phyloP scores from a whole-genome alignment of 2,113 vertebrate genomes.

The Himantopus leucocephalus region DNA sequence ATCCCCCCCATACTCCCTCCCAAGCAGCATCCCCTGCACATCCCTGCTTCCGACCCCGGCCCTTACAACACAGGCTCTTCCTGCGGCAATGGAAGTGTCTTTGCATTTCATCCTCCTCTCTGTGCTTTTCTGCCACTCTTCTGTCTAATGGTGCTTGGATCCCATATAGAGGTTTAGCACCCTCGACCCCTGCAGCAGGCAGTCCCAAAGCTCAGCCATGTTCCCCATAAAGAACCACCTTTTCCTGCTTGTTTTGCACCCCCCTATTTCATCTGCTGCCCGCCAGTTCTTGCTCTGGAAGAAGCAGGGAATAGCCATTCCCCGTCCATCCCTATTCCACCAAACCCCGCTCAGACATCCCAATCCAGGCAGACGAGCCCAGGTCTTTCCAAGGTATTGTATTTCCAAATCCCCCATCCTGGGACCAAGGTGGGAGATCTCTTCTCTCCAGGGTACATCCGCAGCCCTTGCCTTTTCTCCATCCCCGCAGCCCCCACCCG shows the following conservation, averaged over 20 bases:
- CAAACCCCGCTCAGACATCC: background rate
- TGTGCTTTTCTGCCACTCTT: background rate
- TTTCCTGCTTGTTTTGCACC: background rate
- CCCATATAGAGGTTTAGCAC: background rate
- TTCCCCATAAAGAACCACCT: background rate
- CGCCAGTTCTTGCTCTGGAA: background rate
- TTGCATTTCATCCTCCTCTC: background rate
- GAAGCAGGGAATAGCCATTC: background rate
- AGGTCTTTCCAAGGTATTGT: background rate
- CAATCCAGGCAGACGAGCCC: accelerated
- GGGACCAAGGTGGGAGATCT: background rate
- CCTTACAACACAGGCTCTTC: background rate
- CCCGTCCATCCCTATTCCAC: background rate
- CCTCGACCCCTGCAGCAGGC: background rate
- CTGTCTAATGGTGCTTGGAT: background rate
- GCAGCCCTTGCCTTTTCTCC: background rate
- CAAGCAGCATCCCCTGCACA: background rate
- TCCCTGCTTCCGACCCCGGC: background rate
- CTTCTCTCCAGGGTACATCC: background rate
- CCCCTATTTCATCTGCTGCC: background rate
- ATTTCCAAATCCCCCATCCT: background rate
- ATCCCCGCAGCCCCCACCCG: background rate
- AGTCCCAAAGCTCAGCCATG: background rate
- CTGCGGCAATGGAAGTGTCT: background rate
- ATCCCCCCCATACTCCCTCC: background rate